Evolutionary conservation across 2,113 vertebrate species (phyloP).

Genomic region (Carlito syrichta): DNA sequence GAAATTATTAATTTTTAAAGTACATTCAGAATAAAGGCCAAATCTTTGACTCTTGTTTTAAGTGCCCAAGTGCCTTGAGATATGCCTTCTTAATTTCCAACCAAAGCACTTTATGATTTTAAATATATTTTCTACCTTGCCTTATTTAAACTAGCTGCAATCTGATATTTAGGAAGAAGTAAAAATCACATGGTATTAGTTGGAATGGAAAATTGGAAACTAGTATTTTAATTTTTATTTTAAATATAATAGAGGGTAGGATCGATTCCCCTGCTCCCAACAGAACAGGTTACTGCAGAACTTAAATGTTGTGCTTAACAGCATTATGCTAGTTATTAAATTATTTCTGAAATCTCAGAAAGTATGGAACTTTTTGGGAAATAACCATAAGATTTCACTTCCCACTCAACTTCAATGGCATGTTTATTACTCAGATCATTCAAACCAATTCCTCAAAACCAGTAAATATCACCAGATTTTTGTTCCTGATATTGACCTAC

Average conservation of each 20-base stretch:
- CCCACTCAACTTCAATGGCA: neutral
- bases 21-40: neutral
- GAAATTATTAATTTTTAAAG: neutral
- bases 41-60: neutral
- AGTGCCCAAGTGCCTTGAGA: neutral
- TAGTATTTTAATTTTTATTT: neutral
- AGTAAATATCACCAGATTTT: neutral
- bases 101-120: neutral
- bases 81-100: neutral
- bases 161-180: neutral
- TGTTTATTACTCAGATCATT: neutral
- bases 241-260: neutral
- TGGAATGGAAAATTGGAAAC: neutral
- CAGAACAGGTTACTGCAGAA: neutral
- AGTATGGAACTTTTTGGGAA: conserved; percentile 2
- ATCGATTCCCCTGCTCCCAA: too few species aligned
- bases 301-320: conserved; percentile 12
- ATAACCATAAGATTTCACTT: conserved; percentile 17
- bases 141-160: neutral
- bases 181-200: neutral
- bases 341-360: conserved; percentile 26
- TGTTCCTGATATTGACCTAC: neutral
- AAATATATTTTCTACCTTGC: neutral
- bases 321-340: neutral
- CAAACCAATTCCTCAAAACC: conserved; percentile 8